Percentiles rank a stretch among this genome's conserved stretches.
Conservation (phyloP, 2,888 invertebrate species). For the Hydrotaea diabolus region DNA sequence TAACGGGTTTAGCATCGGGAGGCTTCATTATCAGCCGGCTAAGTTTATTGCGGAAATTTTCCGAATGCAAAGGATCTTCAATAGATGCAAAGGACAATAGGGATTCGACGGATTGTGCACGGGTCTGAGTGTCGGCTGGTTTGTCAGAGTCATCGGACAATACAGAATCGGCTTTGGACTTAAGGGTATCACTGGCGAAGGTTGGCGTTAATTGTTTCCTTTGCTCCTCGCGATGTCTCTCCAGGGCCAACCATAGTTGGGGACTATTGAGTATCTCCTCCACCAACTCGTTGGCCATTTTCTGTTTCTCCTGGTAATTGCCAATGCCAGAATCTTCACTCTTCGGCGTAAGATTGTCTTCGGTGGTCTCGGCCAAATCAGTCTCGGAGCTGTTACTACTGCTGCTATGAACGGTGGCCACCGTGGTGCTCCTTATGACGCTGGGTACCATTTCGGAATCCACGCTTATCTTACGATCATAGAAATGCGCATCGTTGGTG, state of each 20-base stretch:
- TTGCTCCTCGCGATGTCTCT: conserved; percentile 48
- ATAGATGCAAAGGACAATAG: conserved; percentile 55
- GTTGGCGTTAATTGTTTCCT: not conserved
- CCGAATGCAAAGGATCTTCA: conserved; percentile 75
- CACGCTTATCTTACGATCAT: conserved; percentile 71
- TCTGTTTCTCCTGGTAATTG: conserved; percentile 68
- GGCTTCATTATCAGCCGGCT: conserved; percentile 73
- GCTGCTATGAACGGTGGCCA: conserved; percentile 76
- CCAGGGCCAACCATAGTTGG: conserved; percentile 70
- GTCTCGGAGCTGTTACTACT: conserved; percentile 70
- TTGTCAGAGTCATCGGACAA: not conserved
- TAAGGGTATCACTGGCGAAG: conserved; percentile 24
- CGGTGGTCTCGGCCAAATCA: conserved; percentile 63
- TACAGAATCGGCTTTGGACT: not conserved
- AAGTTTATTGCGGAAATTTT: conserved; percentile 75
- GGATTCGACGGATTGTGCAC: conserved; percentile 63
- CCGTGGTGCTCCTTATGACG: conserved; percentile 76
- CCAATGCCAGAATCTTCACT: conserved; percentile 35
- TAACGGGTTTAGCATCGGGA: conserved; percentile 38
- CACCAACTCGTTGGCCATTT: conserved; percentile 70
- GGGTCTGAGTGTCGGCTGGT: conserved; percentile 47
- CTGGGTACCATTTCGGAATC: conserved; percentile 77
- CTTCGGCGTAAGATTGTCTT: conserved; percentile 24
- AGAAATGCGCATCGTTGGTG: conserved; percentile 55
- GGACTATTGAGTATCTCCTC: conserved; percentile 73